Evolutionary conservation across 1,140 invertebrate genomes (phyloP).

Genomic region (Nasonia longicornis): DNA sequence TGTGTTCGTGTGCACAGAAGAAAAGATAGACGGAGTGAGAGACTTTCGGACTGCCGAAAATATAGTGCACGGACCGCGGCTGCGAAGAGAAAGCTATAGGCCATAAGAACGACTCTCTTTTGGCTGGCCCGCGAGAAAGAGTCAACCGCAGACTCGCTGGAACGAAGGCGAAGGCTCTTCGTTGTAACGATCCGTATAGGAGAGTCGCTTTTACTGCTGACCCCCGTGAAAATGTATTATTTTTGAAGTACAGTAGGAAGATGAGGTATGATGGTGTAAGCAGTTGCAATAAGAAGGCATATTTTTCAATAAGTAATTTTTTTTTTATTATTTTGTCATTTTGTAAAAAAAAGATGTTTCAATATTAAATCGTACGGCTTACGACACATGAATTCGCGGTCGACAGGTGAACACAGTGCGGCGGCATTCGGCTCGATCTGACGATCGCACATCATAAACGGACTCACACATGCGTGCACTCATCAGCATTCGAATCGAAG

Average conservation of each 20-base stretch:
- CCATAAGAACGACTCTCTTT: slow-evolving; percentile 19
- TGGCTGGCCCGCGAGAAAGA: neutral
- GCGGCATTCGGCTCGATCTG: slow-evolving; percentile 46
- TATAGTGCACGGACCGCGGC: slow-evolving; percentile 14
- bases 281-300: neutral
- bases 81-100: slow-evolving; percentile 58
- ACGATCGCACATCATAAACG: slow-evolving; percentile 41
- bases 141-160: slow-evolving; percentile 27
- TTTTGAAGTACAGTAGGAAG: neutral
- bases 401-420: slow-evolving; percentile 60
- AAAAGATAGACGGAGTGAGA: neutral
- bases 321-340: slow-evolving; percentile 15
- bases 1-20: neutral
- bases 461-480: slow-evolving; percentile 33
- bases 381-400: slow-evolving; percentile 55
- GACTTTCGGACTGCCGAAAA: slow-evolving; percentile 40
- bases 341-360: slow-evolving; percentile 45
- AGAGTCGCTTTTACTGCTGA: neutral
- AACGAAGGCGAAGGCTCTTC: slow-evolving; percentile 44
- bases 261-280: neutral
- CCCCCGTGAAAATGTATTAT: too few relatives aligned
- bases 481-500: neutral
- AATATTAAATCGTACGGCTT: slow-evolving; percentile 53
- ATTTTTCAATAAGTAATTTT: slow-evolving; percentile 6
- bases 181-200: neutral